Percentiles rank a stretch among this genome's conserved stretches.
Evolutionary conservation across 1,140 invertebrate species (phyloP).

Genomic region (Neocloeon triangulifer): DNA sequence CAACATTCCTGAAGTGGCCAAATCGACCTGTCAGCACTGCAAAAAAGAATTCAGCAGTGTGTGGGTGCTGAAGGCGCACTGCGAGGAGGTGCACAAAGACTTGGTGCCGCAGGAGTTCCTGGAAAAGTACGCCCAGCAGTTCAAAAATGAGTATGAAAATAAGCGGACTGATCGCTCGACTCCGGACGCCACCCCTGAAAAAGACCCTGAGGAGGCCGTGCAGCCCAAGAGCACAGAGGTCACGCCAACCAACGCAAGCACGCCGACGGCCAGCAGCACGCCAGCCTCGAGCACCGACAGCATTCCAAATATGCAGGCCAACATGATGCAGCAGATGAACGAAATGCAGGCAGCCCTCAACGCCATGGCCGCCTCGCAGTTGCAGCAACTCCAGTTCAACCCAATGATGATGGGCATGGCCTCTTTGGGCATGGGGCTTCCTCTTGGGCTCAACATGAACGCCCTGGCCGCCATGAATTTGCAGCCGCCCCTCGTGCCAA

Average conservation of each 20-base stretch:
- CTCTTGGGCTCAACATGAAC: slow-evolving; percentile 58
- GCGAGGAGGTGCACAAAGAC: slow-evolving; percentile 83
- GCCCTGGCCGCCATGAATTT: slow-evolving; percentile 71
- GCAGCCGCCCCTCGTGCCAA: slow-evolving; percentile 63
- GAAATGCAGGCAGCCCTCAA: slow-evolving; percentile 70
- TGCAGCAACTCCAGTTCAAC: slow-evolving; percentile 64
- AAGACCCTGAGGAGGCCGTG: neutral
- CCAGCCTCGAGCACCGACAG: slow-evolving; percentile 5
- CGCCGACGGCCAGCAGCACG: slow-evolving; percentile 5
- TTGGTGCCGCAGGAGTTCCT: slow-evolving; percentile 71
- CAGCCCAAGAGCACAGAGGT: neutral
- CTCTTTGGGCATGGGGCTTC: slow-evolving; percentile 42
- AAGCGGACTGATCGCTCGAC: slow-evolving; percentile 48
- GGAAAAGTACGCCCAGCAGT: slow-evolving; percentile 77
- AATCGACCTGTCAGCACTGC: slow-evolving; percentile 66
- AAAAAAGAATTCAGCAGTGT: slow-evolving; percentile 86
- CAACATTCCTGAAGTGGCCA: slow-evolving; percentile 43
- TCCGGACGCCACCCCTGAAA: slow-evolving; percentile 8
- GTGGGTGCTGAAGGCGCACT: slow-evolving; percentile 86
- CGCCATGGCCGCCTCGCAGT: slow-evolving; percentile 53
- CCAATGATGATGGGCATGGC: slow-evolving; percentile 52
- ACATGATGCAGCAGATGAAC: slow-evolving; percentile 53
- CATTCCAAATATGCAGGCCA: slow-evolving; percentile 20
- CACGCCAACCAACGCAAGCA: neutral
- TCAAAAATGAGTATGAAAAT: slow-evolving; percentile 66